Percentiles rank a stretch among this genome's conserved stretches.
Conservation (phyloP, 1,140 invertebrate genomes). For the Ostrea edulis region DNA sequence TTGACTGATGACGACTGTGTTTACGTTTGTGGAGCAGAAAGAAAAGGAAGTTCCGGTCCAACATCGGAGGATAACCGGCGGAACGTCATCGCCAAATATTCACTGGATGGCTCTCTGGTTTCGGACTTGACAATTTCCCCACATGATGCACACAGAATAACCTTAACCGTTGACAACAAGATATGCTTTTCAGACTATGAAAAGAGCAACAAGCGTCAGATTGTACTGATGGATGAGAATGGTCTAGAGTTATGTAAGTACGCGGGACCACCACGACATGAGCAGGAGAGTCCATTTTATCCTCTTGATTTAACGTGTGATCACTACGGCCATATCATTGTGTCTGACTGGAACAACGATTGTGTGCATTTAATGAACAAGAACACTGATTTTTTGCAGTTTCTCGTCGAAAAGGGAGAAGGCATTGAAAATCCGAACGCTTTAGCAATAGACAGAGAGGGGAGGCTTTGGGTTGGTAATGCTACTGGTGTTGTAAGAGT, state of each 20-base stretch:
- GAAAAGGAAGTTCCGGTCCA: conserved; percentile 14
- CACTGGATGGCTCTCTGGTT: conserved; percentile 52
- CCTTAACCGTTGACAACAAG: conserved; percentile 59
- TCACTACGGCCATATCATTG: conserved; percentile 66
- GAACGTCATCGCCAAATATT: conserved; percentile 59
- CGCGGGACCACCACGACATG: conserved; percentile 2
- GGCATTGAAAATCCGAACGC: conserved; percentile 64
- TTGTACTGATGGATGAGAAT: conserved; percentile 56
- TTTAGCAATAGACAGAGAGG: conserved; percentile 54
- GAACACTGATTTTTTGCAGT: conserved; percentile 63
- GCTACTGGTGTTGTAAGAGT: conserved; percentile 52
- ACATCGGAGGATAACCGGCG: conserved; percentile 35
- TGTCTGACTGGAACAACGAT: conserved; percentile 70
- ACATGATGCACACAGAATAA: conserved; percentile 59
- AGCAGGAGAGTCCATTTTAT: conserved; percentile 55
- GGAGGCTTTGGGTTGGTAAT: conserved; percentile 60
- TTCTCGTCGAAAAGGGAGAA: conserved; percentile 60
- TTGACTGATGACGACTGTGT: conserved; percentile 45
- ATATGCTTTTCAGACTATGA: conserved; percentile 60
- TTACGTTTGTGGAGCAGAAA: conserved; percentile 59
- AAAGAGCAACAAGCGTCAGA: conserved; percentile 56
- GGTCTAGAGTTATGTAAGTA: conserved; percentile 55
- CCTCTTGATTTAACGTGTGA: conserved; percentile 66
- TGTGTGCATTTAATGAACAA: conserved; percentile 66
- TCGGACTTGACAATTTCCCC: conserved; percentile 54